Evolutionary conservation across 2,888 invertebrate species (phyloP), one percentile per base, ranked within the genome.

Genomic region (Rhagonycha fulva): DNA sequence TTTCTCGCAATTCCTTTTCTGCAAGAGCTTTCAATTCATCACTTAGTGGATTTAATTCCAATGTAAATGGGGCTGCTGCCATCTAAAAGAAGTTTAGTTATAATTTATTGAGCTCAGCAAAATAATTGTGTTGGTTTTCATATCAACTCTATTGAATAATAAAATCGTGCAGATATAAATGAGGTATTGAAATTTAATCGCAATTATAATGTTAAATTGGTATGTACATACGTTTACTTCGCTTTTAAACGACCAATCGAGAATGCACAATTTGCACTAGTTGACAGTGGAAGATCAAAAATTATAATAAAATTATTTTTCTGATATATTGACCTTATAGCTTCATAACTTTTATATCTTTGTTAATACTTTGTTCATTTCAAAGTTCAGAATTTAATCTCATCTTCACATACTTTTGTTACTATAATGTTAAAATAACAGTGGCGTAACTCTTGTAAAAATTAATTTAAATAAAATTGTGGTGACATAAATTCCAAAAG

Each of bases 1-100:
- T 93, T 88, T 94, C 94, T 10, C 93, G 88, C 10, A 94, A 87
- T 85, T 94, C 93, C 26, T 86, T 88, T 82, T 90, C 90, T 9
- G 94, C 94, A 10, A 92, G 82, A 76, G 89, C 90, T 82, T 88
- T 86, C 0, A 91, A 88, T 82, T 92, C 93, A 0, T 90, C 90
- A 76, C 87, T 89, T 67, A 92, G 84, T 81, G 92, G 92, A 76
- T 87, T 89, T 74, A 89, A 86, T 82, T 94, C 92, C 78, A 94
- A 83, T 80, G 88, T 88, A 85, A 93, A 93, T 14, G 89, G 88
- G 80, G 87, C 86, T 78, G 85, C 84, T 78, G 85, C 84, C 87
- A 88, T 86, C 82, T 82, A 70, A 14, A 68, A 24, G 4, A 70
- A n/a, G n/a, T 19, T n/a, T 12, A 30, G 24, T 68, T n/a, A 7